Evolutionary conservation across 2,888 invertebrate species (phyloP), one percentile per base, ranked within the genome.

Genomic region (Keiferia lycopersicella): DNA sequence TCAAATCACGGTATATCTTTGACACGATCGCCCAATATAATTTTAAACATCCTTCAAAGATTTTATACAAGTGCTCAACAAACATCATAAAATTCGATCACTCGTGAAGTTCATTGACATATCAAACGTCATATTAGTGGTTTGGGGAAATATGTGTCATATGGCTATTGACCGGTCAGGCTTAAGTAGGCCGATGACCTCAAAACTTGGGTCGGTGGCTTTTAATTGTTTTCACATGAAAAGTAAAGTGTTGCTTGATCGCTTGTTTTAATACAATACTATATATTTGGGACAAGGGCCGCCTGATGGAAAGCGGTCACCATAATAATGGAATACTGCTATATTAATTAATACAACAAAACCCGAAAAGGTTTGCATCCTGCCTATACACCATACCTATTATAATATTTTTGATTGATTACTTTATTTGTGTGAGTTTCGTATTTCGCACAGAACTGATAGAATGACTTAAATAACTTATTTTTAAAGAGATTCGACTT

Each of bases 131-230:
- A 53, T 22, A 22, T 22, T 22, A 22, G 51, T 53, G 51, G 51
- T 53, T 53, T 14, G 20, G 14, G 22, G 22, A 22, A 53, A 53
- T 53, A 53, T 53, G 51, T 53, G 51, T 53, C 51, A 53, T 53
- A 53, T 53, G 20, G 51, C 51, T 53, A 53, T 53, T 53, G 51
- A 53, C 51, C 51, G 51, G 22, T 22, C 22, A 53, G 11, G 20
- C 20, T 22, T 53, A 53, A 51, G 22, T 22, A 53, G 51, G 51
- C 14, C 51, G 14, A 22, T 22, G 51, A 26, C 51, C 51, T 22
- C 51, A 22, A 53, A 53, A 53, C 51, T 53, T 53, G 51, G 51
- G 22, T 53, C 22, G 51, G 22, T 22, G 51, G 26, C 51, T 22
- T 45, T 45, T 7, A 45, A 45, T 45, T 45, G 45, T 16, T 45